Conservation (phyloP, 2,888 invertebrate genomes). For the Sturmia bella region DNA sequence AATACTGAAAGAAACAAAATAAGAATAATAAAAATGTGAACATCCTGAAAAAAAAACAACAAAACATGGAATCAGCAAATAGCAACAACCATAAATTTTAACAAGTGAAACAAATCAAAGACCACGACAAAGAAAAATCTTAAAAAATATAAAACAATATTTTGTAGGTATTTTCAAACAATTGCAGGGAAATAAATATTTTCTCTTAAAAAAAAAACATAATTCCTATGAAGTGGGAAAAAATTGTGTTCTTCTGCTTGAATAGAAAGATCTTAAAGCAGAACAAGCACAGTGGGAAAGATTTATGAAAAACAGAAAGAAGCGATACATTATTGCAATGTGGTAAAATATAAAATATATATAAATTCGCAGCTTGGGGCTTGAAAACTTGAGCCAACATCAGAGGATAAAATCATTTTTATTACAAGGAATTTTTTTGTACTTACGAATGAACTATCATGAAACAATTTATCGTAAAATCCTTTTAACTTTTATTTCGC, state of each 20-base stretch:
- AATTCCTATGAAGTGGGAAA: background rate
- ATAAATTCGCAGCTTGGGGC: too few relatives aligned
- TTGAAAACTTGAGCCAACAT: too few relatives aligned
- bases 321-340: too few relatives aligned
- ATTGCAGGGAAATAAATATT: conserved; percentile 21
- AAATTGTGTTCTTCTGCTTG: background rate
- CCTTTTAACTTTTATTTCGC: too few relatives aligned
- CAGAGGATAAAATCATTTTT: too few relatives aligned
- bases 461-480: too few relatives aligned
- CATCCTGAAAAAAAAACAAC: conserved; percentile 9
- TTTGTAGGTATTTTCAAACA: conserved; percentile 29
- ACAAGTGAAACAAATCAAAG: conserved; percentile 31
- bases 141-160: conserved; percentile 29
- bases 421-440: too few relatives aligned
- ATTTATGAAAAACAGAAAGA: too few relatives aligned
- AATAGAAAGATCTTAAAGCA: too few relatives aligned
- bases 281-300: too few relatives aligned
- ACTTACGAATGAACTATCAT: too few relatives aligned
- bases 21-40: conserved; percentile 22
- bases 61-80: conserved; percentile 16
- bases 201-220: background rate
- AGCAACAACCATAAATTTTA: conserved; percentile 21
- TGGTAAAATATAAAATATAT: too few relatives aligned
- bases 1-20: conserved; percentile 38
- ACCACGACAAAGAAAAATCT: conserved; percentile 38